Conservation (phyloP, 2,113 vertebrate species). For the Variabilichromis moorii region DNA sequence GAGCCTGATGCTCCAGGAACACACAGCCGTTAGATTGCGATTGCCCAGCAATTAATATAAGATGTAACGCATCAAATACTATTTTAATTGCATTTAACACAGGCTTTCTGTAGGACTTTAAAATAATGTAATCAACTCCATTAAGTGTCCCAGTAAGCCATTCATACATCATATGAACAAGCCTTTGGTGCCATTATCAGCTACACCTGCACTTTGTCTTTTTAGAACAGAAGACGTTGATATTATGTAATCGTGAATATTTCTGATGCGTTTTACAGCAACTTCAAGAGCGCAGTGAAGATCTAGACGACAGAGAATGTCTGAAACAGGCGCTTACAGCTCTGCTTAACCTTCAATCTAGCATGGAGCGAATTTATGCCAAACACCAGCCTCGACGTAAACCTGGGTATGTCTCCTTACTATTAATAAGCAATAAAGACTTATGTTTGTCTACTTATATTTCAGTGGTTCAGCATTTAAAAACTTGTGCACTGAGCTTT, state of each 20-base stretch:
- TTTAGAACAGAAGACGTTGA: background rate
- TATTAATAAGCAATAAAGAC: background rate
- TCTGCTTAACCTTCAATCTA: slow-evolving; percentile 91
- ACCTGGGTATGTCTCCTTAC: slow-evolving; percentile 73
- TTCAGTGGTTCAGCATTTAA: background rate
- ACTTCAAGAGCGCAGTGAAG: slow-evolving; percentile 91
- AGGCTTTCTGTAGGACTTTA: background rate
- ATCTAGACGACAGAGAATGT: slow-evolving; percentile 91
- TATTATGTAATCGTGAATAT: background rate
- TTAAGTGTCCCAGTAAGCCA: background rate
- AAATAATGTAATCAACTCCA: background rate
- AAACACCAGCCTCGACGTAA: slow-evolving; percentile 88
- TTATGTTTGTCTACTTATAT: background rate
- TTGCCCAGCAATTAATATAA: background rate
- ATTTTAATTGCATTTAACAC: background rate
- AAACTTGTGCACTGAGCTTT: background rate
- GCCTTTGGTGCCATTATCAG: background rate
- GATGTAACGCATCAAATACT: background rate
- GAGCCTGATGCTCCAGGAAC: background rate
- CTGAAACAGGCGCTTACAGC: slow-evolving; percentile 97
- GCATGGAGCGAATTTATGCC: slow-evolving; percentile 92
- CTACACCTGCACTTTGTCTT: background rate
- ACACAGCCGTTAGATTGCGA: background rate
- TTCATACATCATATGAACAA: background rate
- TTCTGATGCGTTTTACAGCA: slow-evolving; percentile 67